Conservation (phyloP, 2,888 invertebrate genomes). For the Plebejus anna region DNA sequence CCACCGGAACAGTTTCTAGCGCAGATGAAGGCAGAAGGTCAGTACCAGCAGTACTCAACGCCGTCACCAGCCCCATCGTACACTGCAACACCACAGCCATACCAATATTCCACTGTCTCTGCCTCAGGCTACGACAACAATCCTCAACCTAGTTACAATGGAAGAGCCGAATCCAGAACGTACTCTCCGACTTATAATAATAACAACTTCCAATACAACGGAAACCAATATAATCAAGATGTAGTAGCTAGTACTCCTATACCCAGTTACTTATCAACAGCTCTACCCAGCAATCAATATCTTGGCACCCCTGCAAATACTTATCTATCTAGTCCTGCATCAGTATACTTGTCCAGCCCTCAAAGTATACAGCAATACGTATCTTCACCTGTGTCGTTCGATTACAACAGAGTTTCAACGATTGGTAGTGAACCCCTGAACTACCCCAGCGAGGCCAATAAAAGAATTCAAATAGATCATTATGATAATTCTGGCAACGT, state of each 20-base stretch:
- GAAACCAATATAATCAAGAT: constrained; percentile 54
- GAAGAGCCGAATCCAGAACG: constrained; percentile 57
- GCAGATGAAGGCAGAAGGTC: constrained; percentile 65
- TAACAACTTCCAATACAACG: constrained; percentile 55
- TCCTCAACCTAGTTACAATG: constrained; percentile 54
- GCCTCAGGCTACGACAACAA: constrained; percentile 56
- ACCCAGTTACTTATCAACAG: constrained; percentile 61
- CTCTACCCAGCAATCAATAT: constrained; percentile 58
- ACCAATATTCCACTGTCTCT: constrained; percentile 62
- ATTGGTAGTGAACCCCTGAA: constrained; percentile 50
- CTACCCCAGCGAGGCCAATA: constrained; percentile 53
- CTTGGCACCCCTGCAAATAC: constrained; percentile 58
- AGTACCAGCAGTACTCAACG: constrained; percentile 58
- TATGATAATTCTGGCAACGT: constrained; percentile 69
- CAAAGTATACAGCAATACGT: constrained; percentile 61
- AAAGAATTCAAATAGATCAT: constrained; percentile 67
- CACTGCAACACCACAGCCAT: constrained; percentile 68
- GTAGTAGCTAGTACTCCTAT: constrained; percentile 59
- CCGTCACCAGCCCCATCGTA: constrained; percentile 59
- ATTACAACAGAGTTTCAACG: constrained; percentile 58
- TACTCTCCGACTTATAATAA: constrained; percentile 53
- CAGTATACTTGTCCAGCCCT: constrained; percentile 65
- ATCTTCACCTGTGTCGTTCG: constrained; percentile 63
- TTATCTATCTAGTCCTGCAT: constrained; percentile 66
- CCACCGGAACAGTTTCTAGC: constrained; percentile 74